Base-by-base conservation (phyloP, 2,113 vertebrate species). In the Cervus canadensis region DNA sequence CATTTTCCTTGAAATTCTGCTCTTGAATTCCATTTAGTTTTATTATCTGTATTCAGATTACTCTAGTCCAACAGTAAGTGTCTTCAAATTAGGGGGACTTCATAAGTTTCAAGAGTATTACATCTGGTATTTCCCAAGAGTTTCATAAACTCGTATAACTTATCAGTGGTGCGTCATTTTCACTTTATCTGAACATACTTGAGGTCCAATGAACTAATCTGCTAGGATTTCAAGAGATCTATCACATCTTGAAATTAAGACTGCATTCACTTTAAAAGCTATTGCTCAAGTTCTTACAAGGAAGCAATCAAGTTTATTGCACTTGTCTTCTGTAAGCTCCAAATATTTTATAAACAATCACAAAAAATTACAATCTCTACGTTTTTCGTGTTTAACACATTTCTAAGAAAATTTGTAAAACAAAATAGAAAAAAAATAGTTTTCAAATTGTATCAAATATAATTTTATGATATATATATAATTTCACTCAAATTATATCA, bases 281-380 rank as follows among this genome's bases (percentile, higher is more conserved):
- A 93, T 14, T 67, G 30, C 87, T 95, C 16, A 40, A 45, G 83
- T 93, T 91, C 74, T 67, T 82, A 87, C 48, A 90, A 95, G 28
- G 33, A 97, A 81, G 50, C 48, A 95, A 88, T 83, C 12, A 64
- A 30, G 8, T 89, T 91, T 71, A 82, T 67, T 28, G 40, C 45
- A 28, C 15, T 71, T 89, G 4, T 81, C 54, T 76, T 87, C 48
- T 59, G 62, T 56, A 90, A 94, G 26, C 11, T 50, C 57, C 33
- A 85, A 89, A 84, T 95, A 95, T 60, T 94, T 95, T 52, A 88
- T 86, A 91, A 93, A 91, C 56, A 78, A n/a, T 89, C 2, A 43
- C 25, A 74, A 82, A 89, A 89, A 91, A 62, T 56, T 74, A 71
- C 8, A 19, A 50, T 57, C 13, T 48, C 26, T 64, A 12, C 21